A percentile compares a stretch with the other conserved stretches of the same genome.
Conservation (phyloP, 1,140 invertebrate genomes). For the Caenorhabditis tropicalis region DNA sequence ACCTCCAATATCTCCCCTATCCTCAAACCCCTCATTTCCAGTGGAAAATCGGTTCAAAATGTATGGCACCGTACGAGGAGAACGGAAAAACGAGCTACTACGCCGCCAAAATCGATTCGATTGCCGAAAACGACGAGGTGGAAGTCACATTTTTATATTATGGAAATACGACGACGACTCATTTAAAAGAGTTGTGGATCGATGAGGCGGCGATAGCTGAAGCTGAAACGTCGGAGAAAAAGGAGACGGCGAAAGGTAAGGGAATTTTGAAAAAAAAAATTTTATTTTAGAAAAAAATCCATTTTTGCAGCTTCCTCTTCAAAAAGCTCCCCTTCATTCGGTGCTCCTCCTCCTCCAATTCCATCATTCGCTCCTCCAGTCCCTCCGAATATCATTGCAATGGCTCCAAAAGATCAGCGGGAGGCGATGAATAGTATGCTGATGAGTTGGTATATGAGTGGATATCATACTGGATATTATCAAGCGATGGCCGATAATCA, state of each 20-base stretch:
- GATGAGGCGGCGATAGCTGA: not conserved
- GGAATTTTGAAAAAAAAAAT: no score
- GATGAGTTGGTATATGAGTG: constrained; percentile 57
- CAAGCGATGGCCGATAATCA: not conserved
- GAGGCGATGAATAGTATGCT: constrained; percentile 45
- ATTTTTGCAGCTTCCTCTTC: not conserved
- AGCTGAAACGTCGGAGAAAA: not conserved
- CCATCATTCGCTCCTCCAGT: constrained; percentile 44
- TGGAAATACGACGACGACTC: not conserved
- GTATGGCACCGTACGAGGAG: constrained; percentile 48
- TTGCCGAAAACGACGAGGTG: not conserved
- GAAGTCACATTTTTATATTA: not conserved
- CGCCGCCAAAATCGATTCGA: constrained; percentile 19
- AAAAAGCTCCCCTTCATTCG: not conserved
- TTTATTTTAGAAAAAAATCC: no score
- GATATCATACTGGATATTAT: constrained; percentile 55
- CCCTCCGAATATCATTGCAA: not conserved
- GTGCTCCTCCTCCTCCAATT: not conserved
- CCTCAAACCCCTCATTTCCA: not conserved
- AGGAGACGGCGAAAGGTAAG: not conserved
- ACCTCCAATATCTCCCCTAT: no score
- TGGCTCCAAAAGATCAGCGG: not conserved
- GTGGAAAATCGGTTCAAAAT: constrained; percentile 49
- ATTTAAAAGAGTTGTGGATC: not conserved
- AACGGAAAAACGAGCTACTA: constrained; percentile 25